These are phyloP conservation scores for Sarcophaga bullata DNA, from an alignment of 1,140 invertebrate genomes.

Conservation along the genomic window DNA sequence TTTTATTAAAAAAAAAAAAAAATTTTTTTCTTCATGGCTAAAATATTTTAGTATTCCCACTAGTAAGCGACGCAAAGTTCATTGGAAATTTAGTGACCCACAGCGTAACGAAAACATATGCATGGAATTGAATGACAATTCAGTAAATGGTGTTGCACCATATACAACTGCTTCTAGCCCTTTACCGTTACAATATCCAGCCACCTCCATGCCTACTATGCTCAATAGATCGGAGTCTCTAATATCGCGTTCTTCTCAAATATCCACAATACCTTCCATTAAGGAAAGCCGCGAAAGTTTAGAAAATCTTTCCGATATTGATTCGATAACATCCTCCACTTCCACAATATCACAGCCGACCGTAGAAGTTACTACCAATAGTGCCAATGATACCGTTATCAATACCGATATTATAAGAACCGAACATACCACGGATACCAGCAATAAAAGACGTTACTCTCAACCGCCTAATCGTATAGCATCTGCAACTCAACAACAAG, in stretches of 20 bases:
- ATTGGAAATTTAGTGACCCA: slow-evolving; percentile 1
- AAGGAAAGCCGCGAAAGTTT: not conserved
- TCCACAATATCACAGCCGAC: not conserved
- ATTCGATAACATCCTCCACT: not conserved
- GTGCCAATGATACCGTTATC: not conserved
- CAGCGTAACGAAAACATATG: not conserved
- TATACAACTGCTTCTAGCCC: not conserved
- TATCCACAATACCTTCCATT: not conserved
- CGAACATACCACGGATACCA: too few species aligned
- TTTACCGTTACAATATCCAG: not conserved
- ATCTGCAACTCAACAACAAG: not conserved
- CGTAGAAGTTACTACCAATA: not conserved
- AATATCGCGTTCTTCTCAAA: not conserved
- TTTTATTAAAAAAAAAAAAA: too few species aligned
- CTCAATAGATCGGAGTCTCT: slow-evolving; percentile 1
- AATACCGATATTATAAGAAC: not conserved
- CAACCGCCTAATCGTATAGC: not conserved
- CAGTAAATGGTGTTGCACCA: slow-evolving; percentile 23
- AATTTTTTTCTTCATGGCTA: slow-evolving; percentile 13
- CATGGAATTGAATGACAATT: slow-evolving; percentile 20
- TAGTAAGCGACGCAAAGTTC: slow-evolving; percentile 28
- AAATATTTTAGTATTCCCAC: slow-evolving; percentile 30
- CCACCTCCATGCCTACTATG: slow-evolving; percentile 14
- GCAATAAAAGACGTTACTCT: not conserved
- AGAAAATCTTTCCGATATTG: not conserved